phyloP scores from a whole-genome alignment of 2,888 invertebrate species.

The Xestia rhomboidea region DNA sequence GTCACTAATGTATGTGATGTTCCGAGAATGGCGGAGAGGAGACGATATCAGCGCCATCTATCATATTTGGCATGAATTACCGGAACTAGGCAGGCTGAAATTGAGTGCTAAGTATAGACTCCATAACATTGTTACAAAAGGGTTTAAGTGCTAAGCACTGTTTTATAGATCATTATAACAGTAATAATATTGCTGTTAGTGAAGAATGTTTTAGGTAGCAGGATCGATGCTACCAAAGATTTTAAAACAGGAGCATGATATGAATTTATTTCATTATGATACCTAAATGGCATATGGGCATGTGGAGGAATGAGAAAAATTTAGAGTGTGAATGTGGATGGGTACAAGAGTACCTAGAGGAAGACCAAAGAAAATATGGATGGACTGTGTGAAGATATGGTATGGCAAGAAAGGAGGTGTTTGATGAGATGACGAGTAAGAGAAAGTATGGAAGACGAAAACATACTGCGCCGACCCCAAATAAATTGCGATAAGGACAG shows the following conservation, averaged over 20 bases:
- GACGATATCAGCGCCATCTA: constrained; percentile 50
- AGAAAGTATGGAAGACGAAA: background rate
- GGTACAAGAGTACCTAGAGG: too few relatives aligned
- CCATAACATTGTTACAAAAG: constrained; percentile 26
- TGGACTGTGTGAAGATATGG: background rate
- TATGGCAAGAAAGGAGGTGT: background rate
- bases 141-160: constrained; percentile 39
- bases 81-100: constrained; percentile 26
- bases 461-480: too few relatives aligned
- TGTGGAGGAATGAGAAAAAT: too few relatives aligned
- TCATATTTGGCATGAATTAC: constrained; percentile 51
- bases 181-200: background rate
- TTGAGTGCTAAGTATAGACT: constrained; percentile 38
- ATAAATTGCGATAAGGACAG: too few relatives aligned
- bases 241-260: background rate
- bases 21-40: constrained; percentile 17
- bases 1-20: constrained; percentile 51
- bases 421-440: too few relatives aligned
- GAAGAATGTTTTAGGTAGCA: background rate
- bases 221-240: background rate
- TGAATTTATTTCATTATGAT: background rate
- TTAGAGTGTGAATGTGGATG: background rate
- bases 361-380: background rate
- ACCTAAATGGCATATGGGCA: too few relatives aligned
- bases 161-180: constrained; percentile 25